Conservation (phyloP, 2,113 vertebrate genomes). For the Nesoenas mayeri region DNA sequence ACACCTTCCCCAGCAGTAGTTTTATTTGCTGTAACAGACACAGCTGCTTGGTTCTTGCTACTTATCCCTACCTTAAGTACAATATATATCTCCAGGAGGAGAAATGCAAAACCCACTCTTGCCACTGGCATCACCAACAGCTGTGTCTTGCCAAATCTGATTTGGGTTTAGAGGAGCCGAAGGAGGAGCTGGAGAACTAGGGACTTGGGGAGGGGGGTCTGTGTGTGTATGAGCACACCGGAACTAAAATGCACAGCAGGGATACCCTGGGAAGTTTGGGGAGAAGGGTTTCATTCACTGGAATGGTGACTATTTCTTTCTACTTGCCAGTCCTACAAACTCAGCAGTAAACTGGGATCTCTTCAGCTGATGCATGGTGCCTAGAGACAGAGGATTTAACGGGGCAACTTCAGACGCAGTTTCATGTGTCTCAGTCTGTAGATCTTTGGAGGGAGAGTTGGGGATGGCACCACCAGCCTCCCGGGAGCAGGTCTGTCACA, state of each 20-base stretch:
- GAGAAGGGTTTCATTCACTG: background rate
- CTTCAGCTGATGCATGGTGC: background rate
- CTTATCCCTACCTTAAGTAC: background rate
- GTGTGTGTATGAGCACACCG: background rate
- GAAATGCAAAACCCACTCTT: background rate
- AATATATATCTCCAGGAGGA: background rate
- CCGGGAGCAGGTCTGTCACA: rapidly evolving
- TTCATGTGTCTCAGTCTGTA: rapidly evolving
- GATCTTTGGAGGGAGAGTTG: rapidly evolving
- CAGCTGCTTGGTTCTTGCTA: background rate
- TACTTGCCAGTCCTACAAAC: background rate
- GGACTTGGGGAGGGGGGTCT: background rate
- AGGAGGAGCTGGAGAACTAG: background rate
- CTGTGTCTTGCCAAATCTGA: background rate
- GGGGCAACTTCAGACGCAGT: background rate
- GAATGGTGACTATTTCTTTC: background rate
- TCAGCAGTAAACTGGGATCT: background rate
- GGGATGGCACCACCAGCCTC: background rate
- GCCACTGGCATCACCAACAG: background rate
- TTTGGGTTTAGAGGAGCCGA: background rate
- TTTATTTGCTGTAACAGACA: background rate
- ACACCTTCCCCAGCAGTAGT: background rate
- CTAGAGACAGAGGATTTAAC: background rate
- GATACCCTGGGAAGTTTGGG: background rate
- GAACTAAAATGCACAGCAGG: background rate